Conservation (phyloP, 2,113 vertebrate genomes). For the Nothocercus nigrocapillus region DNA sequence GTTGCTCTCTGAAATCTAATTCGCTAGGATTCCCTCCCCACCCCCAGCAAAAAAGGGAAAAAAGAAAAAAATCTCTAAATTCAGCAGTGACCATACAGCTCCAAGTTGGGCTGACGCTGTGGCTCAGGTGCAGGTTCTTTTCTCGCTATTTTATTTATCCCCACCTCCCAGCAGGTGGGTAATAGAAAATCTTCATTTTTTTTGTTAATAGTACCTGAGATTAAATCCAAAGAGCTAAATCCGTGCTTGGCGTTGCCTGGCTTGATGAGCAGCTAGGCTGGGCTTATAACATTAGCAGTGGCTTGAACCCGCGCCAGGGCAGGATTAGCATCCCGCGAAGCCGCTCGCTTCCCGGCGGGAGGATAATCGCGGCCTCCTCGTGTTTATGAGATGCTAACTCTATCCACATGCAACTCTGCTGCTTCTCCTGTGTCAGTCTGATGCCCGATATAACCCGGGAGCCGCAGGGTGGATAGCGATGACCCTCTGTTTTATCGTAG, state of each 20-base stretch:
- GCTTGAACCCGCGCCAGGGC: neutral
- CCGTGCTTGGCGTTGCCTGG: accelerated
- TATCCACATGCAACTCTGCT: accelerated
- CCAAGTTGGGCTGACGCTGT: neutral
- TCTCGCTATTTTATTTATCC: neutral
- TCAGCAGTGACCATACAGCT: neutral
- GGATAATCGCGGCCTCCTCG: neutral
- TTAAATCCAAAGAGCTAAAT: neutral
- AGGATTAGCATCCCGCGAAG: neutral
- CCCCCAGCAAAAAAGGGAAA: neutral
- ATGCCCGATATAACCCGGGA: neutral
- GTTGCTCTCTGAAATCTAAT: neutral
- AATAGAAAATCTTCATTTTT: accelerated
- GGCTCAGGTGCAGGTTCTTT: neutral
- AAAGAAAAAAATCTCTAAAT: neutral
- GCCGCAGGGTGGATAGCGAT: neutral
- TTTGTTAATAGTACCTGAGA: neutral
- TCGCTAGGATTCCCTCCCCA: neutral
- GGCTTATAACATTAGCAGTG: neutral
- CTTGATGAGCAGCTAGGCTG: neutral
- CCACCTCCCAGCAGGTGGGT: neutral
- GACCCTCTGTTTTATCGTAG: neutral
- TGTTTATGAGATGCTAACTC: neutral
- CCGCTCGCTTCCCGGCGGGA: neutral
- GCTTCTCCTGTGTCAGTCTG: neutral